A percentile compares a stretch with the other conserved stretches of the same genome.
phyloP scores from a whole-genome alignment of 2,113 vertebrate genomes.

The Neodon shergylaensis region DNA sequence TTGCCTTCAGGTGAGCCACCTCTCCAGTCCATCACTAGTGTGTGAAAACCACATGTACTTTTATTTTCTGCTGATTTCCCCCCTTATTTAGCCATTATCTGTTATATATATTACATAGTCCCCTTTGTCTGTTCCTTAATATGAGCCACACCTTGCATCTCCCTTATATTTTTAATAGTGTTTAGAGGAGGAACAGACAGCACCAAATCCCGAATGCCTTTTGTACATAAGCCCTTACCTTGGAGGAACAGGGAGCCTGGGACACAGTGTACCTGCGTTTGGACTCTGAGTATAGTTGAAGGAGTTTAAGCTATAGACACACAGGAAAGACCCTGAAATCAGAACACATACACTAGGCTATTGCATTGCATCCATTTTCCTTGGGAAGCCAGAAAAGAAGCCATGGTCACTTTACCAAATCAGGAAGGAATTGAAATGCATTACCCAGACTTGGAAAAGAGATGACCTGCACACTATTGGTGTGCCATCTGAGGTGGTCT shows the following conservation, averaged over 20 bases:
- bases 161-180: not conserved
- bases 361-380: not conserved
- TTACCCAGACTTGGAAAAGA: not conserved
- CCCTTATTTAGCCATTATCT: not conserved
- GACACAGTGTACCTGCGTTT: slow-evolving; percentile 83
- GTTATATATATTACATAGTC: not conserved
- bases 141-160: not conserved
- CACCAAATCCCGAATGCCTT: not conserved
- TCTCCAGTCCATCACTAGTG: too few species aligned
- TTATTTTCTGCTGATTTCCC: not conserved
- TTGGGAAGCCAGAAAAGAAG: not conserved
- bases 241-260: slow-evolving; percentile 86
- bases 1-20: not conserved
- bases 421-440: not conserved
- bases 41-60: not conserved
- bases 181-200: not conserved
- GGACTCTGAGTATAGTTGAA: slow-evolving; percentile 83
- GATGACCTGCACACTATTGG: not conserved
- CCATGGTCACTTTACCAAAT: not conserved
- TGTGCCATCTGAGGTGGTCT: not conserved
- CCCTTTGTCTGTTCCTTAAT: not conserved
- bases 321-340: slow-evolving; percentile 86
- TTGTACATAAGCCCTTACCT: slow-evolving; percentile 81
- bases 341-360: not conserved
- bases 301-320: slow-evolving; percentile 84